Conservation (phyloP, 2,113 vertebrate genomes). For the Cacatua alba region DNA sequence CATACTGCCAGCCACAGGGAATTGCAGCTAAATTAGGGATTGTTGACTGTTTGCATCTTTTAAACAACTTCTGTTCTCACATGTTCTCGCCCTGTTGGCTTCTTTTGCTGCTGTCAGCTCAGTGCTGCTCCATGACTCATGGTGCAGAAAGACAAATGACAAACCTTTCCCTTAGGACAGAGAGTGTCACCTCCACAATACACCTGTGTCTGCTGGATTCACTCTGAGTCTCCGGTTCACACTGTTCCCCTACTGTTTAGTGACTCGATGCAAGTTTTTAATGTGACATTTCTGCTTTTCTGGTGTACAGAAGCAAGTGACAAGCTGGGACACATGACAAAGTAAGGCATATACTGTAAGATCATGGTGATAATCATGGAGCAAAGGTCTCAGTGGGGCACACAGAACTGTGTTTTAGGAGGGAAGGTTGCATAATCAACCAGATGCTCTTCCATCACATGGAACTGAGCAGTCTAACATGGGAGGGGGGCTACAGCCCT, state of each 20-base stretch:
- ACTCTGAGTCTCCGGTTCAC: not conserved
- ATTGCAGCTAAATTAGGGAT: not conserved
- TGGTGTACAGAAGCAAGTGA: rapidly evolving
- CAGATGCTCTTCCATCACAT: constrained; percentile 39
- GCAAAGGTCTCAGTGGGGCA: not conserved
- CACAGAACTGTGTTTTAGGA: not conserved
- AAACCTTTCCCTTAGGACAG: constrained; percentile 24
- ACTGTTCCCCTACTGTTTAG: not conserved
- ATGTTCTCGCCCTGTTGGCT: not conserved
- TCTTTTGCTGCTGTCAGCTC: constrained; percentile 30
- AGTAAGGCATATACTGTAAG: not conserved
- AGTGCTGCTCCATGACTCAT: constrained; percentile 26
- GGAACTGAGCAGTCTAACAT: not conserved
- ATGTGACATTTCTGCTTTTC: rapidly evolving
- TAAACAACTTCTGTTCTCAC: not conserved
- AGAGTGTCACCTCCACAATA: not conserved
- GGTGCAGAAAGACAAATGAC: not conserved
- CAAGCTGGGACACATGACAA: not conserved
- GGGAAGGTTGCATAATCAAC: not conserved
- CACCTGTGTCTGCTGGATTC: not conserved
- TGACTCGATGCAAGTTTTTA: not conserved
- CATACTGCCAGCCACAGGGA: constrained; percentile 13
- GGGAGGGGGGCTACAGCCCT: not conserved
- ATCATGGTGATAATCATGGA: not conserved
- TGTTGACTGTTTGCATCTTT: not conserved